phyloP scores from a whole-genome alignment of 1,140 invertebrate genomes.

The Oedothorax gibbosus region DNA sequence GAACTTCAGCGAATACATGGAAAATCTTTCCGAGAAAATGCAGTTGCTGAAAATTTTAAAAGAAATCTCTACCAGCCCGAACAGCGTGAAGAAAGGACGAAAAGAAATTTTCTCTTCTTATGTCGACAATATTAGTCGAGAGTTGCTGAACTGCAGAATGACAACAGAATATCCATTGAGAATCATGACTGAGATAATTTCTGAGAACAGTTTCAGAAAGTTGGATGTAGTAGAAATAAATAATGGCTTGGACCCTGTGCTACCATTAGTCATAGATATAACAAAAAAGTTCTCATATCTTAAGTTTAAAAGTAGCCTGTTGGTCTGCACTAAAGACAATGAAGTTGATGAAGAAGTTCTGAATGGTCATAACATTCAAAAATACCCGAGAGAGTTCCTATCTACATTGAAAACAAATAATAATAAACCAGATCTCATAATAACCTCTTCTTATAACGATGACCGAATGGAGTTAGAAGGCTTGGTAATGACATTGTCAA shows the following conservation, averaged over 20 bases:
- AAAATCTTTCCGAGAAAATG: background rate
- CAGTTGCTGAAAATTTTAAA: background rate
- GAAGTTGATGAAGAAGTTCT: background rate
- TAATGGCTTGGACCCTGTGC: background rate
- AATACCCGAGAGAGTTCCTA: background rate
- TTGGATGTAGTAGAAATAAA: conserved; percentile 54
- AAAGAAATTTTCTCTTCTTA: background rate
- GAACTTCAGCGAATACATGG: background rate
- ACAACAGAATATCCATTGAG: conserved; percentile 13
- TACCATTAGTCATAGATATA: background rate
- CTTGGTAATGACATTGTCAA: background rate
- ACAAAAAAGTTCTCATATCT: conserved; percentile 5
- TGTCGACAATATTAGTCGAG: background rate
- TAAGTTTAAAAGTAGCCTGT: conserved; percentile 10
- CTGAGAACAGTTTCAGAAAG: conserved; percentile 55
- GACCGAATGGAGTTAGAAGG: background rate
- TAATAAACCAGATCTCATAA: conserved; percentile 26
- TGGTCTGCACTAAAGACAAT: background rate
- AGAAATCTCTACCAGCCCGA: background rate
- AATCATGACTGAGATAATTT: conserved; percentile 55
- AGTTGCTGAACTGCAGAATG: background rate
- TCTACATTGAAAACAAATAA: background rate
- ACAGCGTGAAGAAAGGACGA: background rate
- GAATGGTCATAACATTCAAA: background rate
- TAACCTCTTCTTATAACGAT: conserved; percentile 6